Base-by-base conservation (phyloP, 2,888 invertebrate species). In the Megalurothrips usitatus region DNA sequence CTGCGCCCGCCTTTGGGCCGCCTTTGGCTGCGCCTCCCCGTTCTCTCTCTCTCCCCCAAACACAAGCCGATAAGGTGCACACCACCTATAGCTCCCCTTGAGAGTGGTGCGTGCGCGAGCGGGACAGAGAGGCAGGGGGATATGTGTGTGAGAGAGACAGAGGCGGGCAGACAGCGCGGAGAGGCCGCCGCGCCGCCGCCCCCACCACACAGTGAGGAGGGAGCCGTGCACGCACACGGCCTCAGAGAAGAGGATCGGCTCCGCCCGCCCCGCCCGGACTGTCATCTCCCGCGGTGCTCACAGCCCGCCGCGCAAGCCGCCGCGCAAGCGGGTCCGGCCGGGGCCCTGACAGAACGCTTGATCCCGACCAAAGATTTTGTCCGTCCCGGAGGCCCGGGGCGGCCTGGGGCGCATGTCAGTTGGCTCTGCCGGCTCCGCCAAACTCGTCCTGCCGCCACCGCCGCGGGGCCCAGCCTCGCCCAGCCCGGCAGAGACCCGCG, bases 81-180 rank as follows among this genome's bases (percentile, higher is more conserved):
- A 75, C 58, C n/a, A 58, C 58, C 34, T 52, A 49, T 14, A 17
- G 19, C 52, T 52, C 17, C 58, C n/a, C 34, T 43, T 43, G 34
- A 43, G 58, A 19, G 58, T 14, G 58, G 52, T 11, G 49, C 9
- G 49, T 11, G 49, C 9, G 49, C 0, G 68, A 23, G 68, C 6
- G 68, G 11, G 68, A 68, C 23, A 9, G 68, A n/a, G 68, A 23
- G n/a, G 9, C 3, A 63, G 63, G 6, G 68, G 10, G 52, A 52
- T 47, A 75, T 63, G 49, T 34, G 75, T 34, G 19, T 49, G 58
- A 19, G 81, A 58, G 79, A 58, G 81, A 34, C 49, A 43, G 78
- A 28, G 19, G 80, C 14, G 79, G 12, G n/a, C 79, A 12, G 78
- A 47, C 78, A 48, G 75, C n/a, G 17, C 49, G 80, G n/a, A 28